These are phyloP conservation scores for Eulemur macaco DNA, from an alignment of 2,113 vertebrate species.

Conservation along the genomic window DNA sequence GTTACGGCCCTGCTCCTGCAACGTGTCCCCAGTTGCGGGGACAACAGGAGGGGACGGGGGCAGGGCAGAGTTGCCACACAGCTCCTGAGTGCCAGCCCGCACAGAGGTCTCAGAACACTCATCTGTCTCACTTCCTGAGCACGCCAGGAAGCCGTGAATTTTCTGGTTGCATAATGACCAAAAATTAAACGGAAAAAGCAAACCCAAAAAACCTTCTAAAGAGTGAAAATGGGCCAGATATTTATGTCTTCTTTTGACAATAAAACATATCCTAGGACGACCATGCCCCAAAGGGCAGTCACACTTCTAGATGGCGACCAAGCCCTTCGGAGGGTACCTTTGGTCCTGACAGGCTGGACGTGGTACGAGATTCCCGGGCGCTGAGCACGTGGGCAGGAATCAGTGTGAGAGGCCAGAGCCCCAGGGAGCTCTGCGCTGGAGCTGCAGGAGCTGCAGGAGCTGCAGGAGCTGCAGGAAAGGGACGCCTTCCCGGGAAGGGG, in stretches of 20 bases:
- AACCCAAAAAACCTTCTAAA: neutral
- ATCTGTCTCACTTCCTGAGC: neutral
- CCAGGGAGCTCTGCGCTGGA: neutral
- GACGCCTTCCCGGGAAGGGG: neutral
- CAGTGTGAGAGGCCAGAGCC: neutral
- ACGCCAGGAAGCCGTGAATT: neutral
- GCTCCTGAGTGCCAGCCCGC: rapidly evolving
- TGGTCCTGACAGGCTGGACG: neutral
- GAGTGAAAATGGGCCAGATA: neutral
- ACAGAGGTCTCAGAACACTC: rapidly evolving
- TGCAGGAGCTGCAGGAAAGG: neutral
- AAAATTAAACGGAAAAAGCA: neutral
- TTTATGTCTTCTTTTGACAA: neutral
- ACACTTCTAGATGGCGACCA: rapidly evolving
- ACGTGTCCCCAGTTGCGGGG: rapidly evolving
- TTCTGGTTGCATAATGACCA: neutral
- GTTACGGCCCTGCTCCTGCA: rapidly evolving
- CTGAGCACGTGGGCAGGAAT: rapidly evolving
- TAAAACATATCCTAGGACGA: rapidly evolving
- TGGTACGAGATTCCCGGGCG: rapidly evolving
- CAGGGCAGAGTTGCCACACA: neutral
- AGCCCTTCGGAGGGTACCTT: rapidly evolving
- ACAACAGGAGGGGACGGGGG: neutral
- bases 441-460: neutral
- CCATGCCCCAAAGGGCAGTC: rapidly evolving